Conservation (phyloP, 2,797 vertebrate genomes). For the Sebastes wilsoni region DNA sequence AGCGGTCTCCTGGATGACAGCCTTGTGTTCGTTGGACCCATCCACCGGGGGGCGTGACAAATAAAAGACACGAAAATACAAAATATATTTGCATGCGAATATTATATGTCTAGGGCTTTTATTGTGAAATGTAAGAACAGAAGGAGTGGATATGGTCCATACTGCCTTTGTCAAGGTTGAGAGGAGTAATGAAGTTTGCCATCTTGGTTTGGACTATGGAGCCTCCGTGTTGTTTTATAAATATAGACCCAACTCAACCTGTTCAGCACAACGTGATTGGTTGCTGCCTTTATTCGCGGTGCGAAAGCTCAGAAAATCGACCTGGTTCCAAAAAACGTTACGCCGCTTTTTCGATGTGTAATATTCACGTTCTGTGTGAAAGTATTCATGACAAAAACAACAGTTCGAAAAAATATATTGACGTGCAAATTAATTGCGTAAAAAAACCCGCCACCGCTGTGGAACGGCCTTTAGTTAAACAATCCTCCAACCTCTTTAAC, state of each 20-base stretch:
- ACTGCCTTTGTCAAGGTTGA: background rate
- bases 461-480: background rate
- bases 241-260: background rate
- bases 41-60: background rate
- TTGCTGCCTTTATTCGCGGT: no score
- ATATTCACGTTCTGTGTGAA: background rate
- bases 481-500: background rate
- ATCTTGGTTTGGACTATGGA: background rate
- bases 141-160: background rate
- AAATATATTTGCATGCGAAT: background rate
- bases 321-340: background rate
- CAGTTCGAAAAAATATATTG: background rate
- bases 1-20: no score
- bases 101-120: background rate
- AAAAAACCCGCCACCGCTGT: background rate
- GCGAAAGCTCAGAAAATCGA: background rate
- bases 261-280: no score
- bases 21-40: background rate
- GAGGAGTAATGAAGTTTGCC: background rate
- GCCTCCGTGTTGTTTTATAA: background rate
- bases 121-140: background rate
- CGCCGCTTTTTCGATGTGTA: background rate
- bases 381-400: background rate
- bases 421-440: background rate
- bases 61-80: background rate